phyloP scores from a whole-genome alignment of 2,888 invertebrate species.

The Stenurella melanura region DNA sequence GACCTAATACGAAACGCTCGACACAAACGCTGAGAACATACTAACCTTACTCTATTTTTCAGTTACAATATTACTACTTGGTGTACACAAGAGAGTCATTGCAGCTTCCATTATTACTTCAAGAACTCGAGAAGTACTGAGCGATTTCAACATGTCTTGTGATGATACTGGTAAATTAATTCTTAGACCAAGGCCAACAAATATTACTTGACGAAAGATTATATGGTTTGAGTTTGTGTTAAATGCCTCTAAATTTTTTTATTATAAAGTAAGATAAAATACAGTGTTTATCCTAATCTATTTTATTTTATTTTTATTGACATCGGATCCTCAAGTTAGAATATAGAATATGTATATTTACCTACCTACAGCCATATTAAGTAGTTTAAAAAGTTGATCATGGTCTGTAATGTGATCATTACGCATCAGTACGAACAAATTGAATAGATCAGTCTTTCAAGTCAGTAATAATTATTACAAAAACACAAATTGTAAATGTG shows the following conservation, averaged over 20 bases:
- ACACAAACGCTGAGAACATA: too few relatives aligned
- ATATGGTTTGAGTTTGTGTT: constrained; percentile 38
- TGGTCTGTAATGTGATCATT: too few relatives aligned
- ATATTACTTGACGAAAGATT: constrained; percentile 68
- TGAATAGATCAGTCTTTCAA: too few relatives aligned
- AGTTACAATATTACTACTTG: constrained; percentile 91
- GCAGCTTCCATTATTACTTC: constrained; percentile 97
- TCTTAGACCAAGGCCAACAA: constrained; percentile 88
- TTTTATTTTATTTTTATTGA: not conserved
- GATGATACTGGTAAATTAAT: constrained; percentile 97
- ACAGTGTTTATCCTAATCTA: not conserved
- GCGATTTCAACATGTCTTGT: constrained; percentile 98
- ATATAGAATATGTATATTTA: too few relatives aligned
- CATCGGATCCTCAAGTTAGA: not conserved
- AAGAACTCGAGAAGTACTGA: constrained; percentile 90
- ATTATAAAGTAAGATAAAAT: constrained; percentile 27
- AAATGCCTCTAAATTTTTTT: constrained; percentile 22
- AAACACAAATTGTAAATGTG: too few relatives aligned
- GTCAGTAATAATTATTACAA: too few relatives aligned
- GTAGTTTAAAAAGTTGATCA: too few relatives aligned
- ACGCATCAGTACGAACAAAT: too few relatives aligned
- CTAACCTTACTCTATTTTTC: constrained; percentile 66
- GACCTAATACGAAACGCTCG: too few relatives aligned
- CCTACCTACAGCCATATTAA: too few relatives aligned
- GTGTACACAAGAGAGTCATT: constrained; percentile 96